Percentiles rank a stretch among this genome's conserved stretches.
phyloP scores from a whole-genome alignment of 2,888 invertebrate species.

The Entomobrya proxima region DNA sequence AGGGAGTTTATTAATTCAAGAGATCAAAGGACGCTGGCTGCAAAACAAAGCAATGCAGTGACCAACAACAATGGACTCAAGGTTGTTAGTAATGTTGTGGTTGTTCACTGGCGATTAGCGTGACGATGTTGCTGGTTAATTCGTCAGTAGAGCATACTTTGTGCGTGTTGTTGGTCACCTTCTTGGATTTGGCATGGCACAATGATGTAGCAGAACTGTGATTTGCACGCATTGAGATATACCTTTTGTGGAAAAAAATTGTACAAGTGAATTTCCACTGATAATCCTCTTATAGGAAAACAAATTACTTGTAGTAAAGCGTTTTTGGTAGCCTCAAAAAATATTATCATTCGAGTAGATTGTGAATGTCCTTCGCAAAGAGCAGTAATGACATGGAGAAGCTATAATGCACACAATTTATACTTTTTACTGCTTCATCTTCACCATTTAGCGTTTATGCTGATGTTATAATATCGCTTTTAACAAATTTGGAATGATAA shows the following conservation, averaged over 20 bases:
- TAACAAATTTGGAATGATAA: conserved; percentile 32
- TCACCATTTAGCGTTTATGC: conserved; percentile 14
- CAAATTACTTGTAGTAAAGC: no score
- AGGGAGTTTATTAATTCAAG: background rate
- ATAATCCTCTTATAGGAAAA: no score
- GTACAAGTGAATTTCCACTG: background rate
- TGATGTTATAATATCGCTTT: background rate
- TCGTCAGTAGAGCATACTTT: background rate
- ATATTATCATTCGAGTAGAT: background rate
- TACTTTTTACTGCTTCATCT: conserved; percentile 10
- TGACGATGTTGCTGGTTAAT: conserved; percentile 11
- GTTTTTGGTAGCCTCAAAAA: conserved; percentile 13
- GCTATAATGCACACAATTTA: background rate
- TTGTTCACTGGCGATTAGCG: no score
- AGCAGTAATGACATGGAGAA: background rate
- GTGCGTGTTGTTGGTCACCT: conserved; percentile 20
- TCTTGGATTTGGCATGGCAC: background rate
- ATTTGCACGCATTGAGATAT: background rate
- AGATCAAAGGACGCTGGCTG: conserved; percentile 47
- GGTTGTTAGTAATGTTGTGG: conserved; percentile 8
- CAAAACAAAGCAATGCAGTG: conserved; percentile 34
- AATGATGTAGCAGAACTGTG: background rate
- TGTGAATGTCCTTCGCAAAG: background rate
- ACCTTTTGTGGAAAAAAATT: conserved; percentile 3
- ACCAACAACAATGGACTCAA: conserved; percentile 52